Evolutionary conservation across 2,113 vertebrate species (phyloP).

Genomic region (Barnardius zonarius): DNA sequence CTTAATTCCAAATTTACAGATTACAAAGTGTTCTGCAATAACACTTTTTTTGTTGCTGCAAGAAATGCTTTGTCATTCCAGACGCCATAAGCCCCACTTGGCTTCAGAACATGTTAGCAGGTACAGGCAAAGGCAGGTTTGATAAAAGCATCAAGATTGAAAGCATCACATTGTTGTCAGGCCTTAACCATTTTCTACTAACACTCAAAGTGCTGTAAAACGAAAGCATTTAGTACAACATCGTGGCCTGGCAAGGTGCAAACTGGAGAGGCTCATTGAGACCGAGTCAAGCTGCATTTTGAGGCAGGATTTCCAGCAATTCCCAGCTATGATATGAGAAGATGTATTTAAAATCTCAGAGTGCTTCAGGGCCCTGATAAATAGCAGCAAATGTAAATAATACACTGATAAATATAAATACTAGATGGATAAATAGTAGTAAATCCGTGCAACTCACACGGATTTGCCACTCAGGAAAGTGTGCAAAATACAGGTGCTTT

Average conservation of each 20-base stretch:
- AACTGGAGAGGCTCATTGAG: neutral
- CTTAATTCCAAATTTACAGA: neutral
- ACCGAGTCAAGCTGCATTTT: neutral
- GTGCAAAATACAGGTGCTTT: neutral
- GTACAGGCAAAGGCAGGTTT: neutral
- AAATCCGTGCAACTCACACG: accelerated
- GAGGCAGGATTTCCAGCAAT: neutral
- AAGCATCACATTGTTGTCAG: neutral
- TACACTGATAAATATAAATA: neutral
- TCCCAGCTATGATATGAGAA: neutral
- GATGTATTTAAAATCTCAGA: neutral
- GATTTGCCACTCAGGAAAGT: neutral
- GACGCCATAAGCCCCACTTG: neutral
- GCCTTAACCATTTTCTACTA: neutral
- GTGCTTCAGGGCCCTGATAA: neutral
- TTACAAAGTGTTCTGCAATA: neutral
- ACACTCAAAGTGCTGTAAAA: neutral
- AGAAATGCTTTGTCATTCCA: neutral
- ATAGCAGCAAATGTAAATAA: neutral
- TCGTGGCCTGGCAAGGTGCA: neutral
- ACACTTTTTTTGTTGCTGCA: neutral
- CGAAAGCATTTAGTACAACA: accelerated
- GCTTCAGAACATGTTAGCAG: neutral
- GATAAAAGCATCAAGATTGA: neutral
- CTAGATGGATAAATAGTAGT: neutral